Evolutionary conservation across 2,113 vertebrate genomes (phyloP).

Genomic region (Neotragus moschatus): DNA sequence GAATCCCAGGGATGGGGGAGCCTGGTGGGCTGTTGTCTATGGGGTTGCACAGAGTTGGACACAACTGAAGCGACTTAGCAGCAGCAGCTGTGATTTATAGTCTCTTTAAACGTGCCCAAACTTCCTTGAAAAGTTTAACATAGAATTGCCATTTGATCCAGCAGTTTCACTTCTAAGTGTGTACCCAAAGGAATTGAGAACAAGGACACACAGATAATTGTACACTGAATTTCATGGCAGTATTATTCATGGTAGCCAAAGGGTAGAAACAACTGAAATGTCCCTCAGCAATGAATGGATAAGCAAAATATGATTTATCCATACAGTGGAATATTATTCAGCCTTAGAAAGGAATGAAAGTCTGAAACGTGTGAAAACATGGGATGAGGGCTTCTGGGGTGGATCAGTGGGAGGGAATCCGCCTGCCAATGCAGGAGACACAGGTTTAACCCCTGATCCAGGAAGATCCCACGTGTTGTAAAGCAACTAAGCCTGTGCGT

Average conservation of each 20-base stretch:
- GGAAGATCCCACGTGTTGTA: not conserved
- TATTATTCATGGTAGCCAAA: not conserved
- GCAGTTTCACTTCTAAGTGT: not conserved
- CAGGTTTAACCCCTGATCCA: not conserved
- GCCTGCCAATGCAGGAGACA: not conserved
- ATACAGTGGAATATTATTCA: not conserved
- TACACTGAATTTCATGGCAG: not conserved
- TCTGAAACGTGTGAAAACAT: not conserved
- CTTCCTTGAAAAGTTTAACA: not conserved
- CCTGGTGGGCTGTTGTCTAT: too few species aligned
- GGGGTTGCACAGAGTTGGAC: too few species aligned
- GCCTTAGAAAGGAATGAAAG: not conserved
- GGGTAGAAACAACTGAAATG: not conserved
- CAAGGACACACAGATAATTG: not conserved
- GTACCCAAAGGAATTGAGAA: not conserved
- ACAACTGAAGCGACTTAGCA: too few species aligned
- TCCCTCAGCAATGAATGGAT: not conserved
- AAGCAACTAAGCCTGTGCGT: not conserved
- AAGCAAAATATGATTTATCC: not conserved
- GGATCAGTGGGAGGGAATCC: not conserved
- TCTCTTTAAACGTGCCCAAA: not conserved
- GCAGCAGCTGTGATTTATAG: not conserved
- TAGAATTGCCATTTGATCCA: not conserved
- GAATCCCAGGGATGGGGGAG: too few species aligned
- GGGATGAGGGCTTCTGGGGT: not conserved